A percentile compares a stretch with the other conserved stretches of the same genome.
Conservation (phyloP, 2,888 invertebrate species). For the Arctia plantaginis region DNA sequence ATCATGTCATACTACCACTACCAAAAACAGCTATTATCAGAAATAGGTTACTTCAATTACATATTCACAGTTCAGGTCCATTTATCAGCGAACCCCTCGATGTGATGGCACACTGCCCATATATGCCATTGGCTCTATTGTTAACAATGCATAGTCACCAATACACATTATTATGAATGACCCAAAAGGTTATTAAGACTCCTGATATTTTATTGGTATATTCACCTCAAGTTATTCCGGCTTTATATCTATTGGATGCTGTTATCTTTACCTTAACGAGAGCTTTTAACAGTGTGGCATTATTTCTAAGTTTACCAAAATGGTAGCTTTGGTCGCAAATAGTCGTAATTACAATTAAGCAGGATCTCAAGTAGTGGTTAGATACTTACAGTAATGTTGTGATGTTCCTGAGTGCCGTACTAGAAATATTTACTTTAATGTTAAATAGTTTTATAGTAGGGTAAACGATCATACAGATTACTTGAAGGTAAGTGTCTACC, state of each 20-base stretch:
- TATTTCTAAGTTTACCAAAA: background rate
- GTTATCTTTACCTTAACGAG: conserved; percentile 5
- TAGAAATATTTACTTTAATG: background rate
- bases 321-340: background rate
- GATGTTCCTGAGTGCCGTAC: conserved; percentile 2
- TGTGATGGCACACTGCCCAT: conserved; percentile 14
- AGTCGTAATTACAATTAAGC: conserved; percentile 2
- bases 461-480: background rate
- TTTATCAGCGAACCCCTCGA: conserved; percentile 16
- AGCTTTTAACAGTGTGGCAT: background rate
- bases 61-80: conserved; percentile 5
- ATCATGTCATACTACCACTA: background rate
- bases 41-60: conserved; percentile 3
- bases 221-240: background rate
- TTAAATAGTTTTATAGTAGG: background rate
- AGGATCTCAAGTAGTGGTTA: conserved; percentile 6
- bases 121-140: background rate
- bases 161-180: background rate
- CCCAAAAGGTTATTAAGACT: background rate
- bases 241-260: background rate
- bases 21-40: conserved; percentile 10
- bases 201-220: background rate
- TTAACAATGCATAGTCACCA: conserved; percentile 14
- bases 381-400: background rate
- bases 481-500: background rate